A percentile compares a stretch with the other conserved stretches of the same genome.
These are phyloP conservation scores for Pardosa pseudoannulata DNA, from an alignment of 2,888 invertebrate species.

Conservation along the genomic window DNA sequence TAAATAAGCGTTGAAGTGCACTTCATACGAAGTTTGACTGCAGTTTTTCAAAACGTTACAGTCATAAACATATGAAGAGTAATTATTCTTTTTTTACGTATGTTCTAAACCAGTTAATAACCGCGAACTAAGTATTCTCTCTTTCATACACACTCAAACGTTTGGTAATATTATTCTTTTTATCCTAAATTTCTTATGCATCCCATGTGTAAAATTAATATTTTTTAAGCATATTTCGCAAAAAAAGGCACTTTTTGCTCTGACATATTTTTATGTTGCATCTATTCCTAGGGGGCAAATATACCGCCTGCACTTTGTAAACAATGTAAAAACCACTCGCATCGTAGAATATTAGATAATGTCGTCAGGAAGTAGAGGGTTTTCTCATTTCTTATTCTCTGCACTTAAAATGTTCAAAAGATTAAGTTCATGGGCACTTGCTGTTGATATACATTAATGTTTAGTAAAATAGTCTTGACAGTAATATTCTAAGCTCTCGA, in stretches of 20 bases:
- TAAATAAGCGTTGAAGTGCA: too few species aligned
- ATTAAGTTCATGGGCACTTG: background rate
- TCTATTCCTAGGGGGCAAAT: background rate
- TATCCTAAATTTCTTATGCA: background rate
- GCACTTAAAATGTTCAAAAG: background rate
- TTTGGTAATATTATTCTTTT: background rate
- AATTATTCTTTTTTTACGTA: too few species aligned
- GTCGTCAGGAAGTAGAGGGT: background rate
- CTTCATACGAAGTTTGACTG: too few species aligned
- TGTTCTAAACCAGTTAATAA: too few species aligned
- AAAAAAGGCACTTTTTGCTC: background rate
- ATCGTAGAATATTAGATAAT: background rate
- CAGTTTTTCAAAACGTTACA: too few species aligned
- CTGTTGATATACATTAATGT: background rate
- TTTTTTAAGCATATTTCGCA: constrained; percentile 12
- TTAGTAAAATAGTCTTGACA: background rate
- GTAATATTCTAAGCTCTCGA: background rate
- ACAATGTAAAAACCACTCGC: background rate
- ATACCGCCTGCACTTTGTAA: background rate
- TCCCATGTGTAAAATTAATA: constrained; percentile 4
- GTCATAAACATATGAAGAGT: too few species aligned
- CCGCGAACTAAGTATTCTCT: too few species aligned
- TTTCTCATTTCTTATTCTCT: background rate
- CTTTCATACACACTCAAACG: too few species aligned
- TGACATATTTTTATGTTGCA: background rate